Base-by-base conservation (phyloP, 2,113 vertebrate genomes). In the Datnioides undecimradiatus region DNA sequence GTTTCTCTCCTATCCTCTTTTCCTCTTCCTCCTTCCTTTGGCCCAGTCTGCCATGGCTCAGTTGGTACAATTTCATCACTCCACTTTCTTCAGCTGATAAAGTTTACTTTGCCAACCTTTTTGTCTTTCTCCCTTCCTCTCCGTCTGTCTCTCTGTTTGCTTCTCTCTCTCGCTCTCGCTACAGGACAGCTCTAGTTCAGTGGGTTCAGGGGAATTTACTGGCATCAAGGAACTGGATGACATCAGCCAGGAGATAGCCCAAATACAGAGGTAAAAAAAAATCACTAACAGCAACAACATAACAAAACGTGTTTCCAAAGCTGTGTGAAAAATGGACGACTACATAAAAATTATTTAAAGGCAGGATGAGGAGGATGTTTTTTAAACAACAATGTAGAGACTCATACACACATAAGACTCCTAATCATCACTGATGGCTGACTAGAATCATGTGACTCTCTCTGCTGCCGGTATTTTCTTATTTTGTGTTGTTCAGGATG, bases 141-240 rank as follows among this genome's bases (percentile, higher is more conserved):
- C 21, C 5, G 17, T 55, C 66, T 55, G 1, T 40, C 29, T 41
- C 2, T 12, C 48, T 65, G 33, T 52, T 45, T 19, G 71, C 14
- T 72, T 64, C 16, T 65, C 34, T 72, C 23, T 76, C 17, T 72
- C 14, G 74, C 19, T 71, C 13, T 65, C 19, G 59, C 36, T 71
- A 90, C 91, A 99, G 98, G 98, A 99, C 43, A 96, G 97, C 71
- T 95, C 96, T 7, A 96, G 97, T 81, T 96, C 97, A 0, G 95
- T 98, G 34, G 97, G 96, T 27, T 97, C 98, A 0, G 97, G 97
- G 25, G 98, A 99, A 73, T 98, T 99, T 76, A 97, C 96, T 2
- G 98, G 98, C 1, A 96, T 99, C 86, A 99, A 99, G 81, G 98
- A 99, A 69, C 94, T 99, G 55, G 98, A 99, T 54, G 97, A 99